These are phyloP conservation scores for Diabrotica virgifera DNA, from an alignment of 1,140 invertebrate species.

Conservation along the genomic window DNA sequence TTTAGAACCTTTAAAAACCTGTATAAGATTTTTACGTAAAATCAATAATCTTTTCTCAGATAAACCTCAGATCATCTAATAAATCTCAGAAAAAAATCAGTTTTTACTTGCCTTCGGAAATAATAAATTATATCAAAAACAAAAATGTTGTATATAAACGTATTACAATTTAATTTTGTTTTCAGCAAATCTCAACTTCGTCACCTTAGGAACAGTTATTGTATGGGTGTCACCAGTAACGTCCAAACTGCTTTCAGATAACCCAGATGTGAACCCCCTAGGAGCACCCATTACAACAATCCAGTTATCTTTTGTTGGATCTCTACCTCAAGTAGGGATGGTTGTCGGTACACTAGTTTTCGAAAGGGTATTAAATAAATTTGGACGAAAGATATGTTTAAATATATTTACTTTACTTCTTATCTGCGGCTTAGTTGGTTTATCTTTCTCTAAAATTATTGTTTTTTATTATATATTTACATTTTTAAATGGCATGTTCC, in stretches of 20 bases:
- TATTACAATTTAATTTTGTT: not conserved
- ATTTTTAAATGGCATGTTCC: constrained; percentile 48
- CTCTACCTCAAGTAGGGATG: not conserved
- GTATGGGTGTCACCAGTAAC: not conserved
- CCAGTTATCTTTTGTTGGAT: not conserved
- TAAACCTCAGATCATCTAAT: too few species aligned
- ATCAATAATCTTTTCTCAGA: too few species aligned
- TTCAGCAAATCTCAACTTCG: not conserved
- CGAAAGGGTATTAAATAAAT: not conserved
- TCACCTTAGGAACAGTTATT: not conserved
- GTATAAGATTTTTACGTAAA: too few species aligned
- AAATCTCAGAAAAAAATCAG: too few species aligned
- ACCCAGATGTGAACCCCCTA: not conserved
- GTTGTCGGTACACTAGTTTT: not conserved
- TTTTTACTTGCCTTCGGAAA: too few species aligned
- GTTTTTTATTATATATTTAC: constrained; percentile 43
- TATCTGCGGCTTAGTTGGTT: not conserved
- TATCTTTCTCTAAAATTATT: not conserved
- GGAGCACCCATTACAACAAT: not conserved
- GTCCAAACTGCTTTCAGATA: not conserved
- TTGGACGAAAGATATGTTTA: not conserved
- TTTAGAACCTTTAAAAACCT: too few species aligned
- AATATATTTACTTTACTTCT: not conserved
- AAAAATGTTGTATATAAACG: too few species aligned
- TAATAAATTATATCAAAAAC: too few species aligned